These are phyloP conservation scores for Montipora cactus DNA, from an alignment of 64 coral and sea anemone genomes.

Conservation along the genomic window DNA sequence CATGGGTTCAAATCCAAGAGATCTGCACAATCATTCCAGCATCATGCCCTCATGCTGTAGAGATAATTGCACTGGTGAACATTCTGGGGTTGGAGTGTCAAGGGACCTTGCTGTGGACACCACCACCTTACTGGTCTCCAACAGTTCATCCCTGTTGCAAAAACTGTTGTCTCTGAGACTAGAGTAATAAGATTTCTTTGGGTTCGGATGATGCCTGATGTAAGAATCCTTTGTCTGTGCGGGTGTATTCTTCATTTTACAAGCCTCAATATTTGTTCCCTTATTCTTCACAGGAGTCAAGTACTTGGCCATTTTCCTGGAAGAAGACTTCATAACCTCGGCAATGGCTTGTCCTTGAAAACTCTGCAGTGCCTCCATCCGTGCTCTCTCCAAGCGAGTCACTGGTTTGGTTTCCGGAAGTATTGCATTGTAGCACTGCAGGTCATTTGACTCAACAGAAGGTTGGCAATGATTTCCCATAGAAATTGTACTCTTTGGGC, in stretches of 20 bases:
- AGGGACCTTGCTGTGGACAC: slow-evolving; percentile 71
- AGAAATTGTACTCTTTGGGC: background rate
- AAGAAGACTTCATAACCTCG: slow-evolving; percentile 74
- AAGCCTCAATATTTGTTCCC: slow-evolving; percentile 48
- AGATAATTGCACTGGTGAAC: background rate
- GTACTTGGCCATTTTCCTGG: slow-evolving; percentile 84
- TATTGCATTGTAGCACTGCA: background rate
- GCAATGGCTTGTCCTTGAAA: slow-evolving; percentile 77
- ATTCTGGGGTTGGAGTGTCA: slow-evolving; percentile 63
- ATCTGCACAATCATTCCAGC: no score
- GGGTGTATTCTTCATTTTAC: slow-evolving; percentile 38
- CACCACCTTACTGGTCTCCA: slow-evolving; percentile 72
- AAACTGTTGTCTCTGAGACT: slow-evolving; percentile 59
- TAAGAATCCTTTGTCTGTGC: slow-evolving; percentile 57
- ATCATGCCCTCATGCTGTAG: background rate
- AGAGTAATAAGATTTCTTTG: slow-evolving; percentile 49
- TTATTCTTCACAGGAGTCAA: slow-evolving; percentile 64
- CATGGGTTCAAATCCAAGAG: no score
- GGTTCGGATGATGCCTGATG: background rate
- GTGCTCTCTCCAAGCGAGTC: slow-evolving; percentile 78
- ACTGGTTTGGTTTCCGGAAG: slow-evolving; percentile 33
- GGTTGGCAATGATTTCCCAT: background rate
- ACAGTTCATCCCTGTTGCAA: slow-evolving; percentile 25
- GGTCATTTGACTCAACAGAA: background rate
- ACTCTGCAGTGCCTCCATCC: slow-evolving; percentile 79